Evolutionary conservation across 2,113 vertebrate species (phyloP), one percentile per base, ranked within the genome.

Genomic region (Aphelocoma coerulescens): DNA sequence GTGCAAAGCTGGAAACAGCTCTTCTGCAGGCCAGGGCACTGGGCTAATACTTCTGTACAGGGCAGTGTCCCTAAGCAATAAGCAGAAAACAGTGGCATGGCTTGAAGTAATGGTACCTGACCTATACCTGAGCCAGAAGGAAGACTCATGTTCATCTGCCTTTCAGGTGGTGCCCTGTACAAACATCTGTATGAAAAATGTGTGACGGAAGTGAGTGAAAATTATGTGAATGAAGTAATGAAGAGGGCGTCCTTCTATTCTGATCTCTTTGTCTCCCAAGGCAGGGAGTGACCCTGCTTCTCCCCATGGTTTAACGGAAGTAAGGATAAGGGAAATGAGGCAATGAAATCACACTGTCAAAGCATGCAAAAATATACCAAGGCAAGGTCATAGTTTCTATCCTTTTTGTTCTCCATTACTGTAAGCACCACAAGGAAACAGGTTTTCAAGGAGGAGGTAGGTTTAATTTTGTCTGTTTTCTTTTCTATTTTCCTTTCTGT

Each of bases 321-420:
- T 62, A 16, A 30, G 9, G 18, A 3, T 54, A 81, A 84, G 7
- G 88, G 94, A 97, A 97, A 76, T 95, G 94, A 95, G 79, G 23
- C 54, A 71, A 85, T 54, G 58, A 93, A 73, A 82, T 80, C 24
- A 43, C 51, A 27, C 10, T 67, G 63, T 27, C 46, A 88, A 69
- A 86, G 26, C 41, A 35, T 16, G 54, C 9, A 9, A 57, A 75
- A 43, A 16, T 13, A 88, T 8, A 27, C 26, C 6, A 28, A 46
- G 12, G 14, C 33, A 39, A 49, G 74, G 22, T 46, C 63, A 77
- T 43, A 22, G 7, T 51, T 92, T 86, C 88, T 2, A 0, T 57
- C 27, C 27, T 66, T 80, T 54, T 27, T 48, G 21, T 58, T 66
- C 24, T 59, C 11, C 6, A 3, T 39, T 83, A 21, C 33, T 66